Base-by-base conservation (phyloP, 2,888 invertebrate species). In the Drosophila demipolita region DNA sequence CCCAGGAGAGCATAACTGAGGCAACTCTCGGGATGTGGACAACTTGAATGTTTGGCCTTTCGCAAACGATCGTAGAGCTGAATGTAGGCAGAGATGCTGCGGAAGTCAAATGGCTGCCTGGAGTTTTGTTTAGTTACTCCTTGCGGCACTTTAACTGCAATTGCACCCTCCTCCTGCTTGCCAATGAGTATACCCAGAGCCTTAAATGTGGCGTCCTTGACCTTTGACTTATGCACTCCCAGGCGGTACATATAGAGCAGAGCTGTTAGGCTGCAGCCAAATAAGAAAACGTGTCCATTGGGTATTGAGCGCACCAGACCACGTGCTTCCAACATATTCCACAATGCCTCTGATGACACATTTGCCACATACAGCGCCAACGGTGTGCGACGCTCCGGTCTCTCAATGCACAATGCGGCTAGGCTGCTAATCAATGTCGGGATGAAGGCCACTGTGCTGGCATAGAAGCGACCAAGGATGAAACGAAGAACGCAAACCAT, bases 361-460 rank as follows among this genome's bases (percentile, higher is more conserved):
- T 97, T 97, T 48, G 96, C 95, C 58, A 97, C 96, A 92, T 97
- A 97, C 38, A 97, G 94, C 78, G 96, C 95, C 33, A 97, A 93
- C n/a, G 97, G 93, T 6, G 95, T 94, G 59, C 97, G 94, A 80
- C 97, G 94, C 29, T 95, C 95, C 52, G 96, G 95, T 77, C 96
- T 94, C 93, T 97, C 97, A 66, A 97, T 94, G 50, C 95, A 89
- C 90, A 97, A 95, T 52, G 97, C 95, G 75, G 95, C 92, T n/a
- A 95, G 94, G 89, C 96, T 95, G n/a, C 96, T 95, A 36, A 96
- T 81, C 90, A 96, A 95, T 5, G 96, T 95, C 36, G 97, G 97
- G 40, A 96, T 58, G 83, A 95, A 96, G 7, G 96, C 95, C 58
- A 95, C 94, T 3, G 96, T 95, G 68, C 95, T 92, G 77, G 96